Base-by-base conservation (phyloP, 2,797 vertebrate species). In the Galago senegalensis region DNA sequence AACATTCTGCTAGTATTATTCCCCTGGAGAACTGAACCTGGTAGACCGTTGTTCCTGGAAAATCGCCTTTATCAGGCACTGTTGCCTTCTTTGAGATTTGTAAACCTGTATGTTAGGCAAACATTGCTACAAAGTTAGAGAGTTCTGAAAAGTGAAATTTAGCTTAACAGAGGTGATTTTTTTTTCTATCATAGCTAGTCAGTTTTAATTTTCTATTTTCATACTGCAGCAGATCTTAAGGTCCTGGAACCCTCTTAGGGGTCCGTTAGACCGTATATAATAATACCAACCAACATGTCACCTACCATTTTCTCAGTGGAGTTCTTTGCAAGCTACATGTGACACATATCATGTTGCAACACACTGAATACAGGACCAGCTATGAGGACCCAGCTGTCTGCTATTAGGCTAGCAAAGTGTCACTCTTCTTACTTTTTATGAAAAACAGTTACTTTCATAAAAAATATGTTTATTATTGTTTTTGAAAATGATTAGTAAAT, bases 401-500 rank as follows among this genome's bases (percentile, higher is more conserved):
- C 40, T 77, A 25, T 73, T 77, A 69, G 76, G n/a, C 13, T 49
- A 25, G 4, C 34, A 85, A 83, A 87, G 58, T 53, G 6, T 70
- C 61, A 92, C 3, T 83, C 20, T 60, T 83, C 17, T 72, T 14
- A 49, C 13, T 69, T 73, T 43, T 70, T 84, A 85, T 76, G 1
- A 17, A 73, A 89, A 86, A 56, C 3, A 77, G 9, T 63, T 91
- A 61, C 49, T 87, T 93, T 91, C 87, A 17, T 4, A 56, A 70
- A 58, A 61, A 89, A 72, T 17, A 5, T 83, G 27, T 61, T 65
- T 43, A 40, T 77, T 79, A 17, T 79, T 65, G 2, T 73, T 88
- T 91, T 91, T 72, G 16, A 58, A 91, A 87, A 81, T 61, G 21
- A 69, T 23, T 87, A 76, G 25, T 61, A 94, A 93, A 80, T 79